These are phyloP conservation scores for Drosophila affinis DNA, from an alignment of 2,888 invertebrate species.

Conservation along the genomic window DNA sequence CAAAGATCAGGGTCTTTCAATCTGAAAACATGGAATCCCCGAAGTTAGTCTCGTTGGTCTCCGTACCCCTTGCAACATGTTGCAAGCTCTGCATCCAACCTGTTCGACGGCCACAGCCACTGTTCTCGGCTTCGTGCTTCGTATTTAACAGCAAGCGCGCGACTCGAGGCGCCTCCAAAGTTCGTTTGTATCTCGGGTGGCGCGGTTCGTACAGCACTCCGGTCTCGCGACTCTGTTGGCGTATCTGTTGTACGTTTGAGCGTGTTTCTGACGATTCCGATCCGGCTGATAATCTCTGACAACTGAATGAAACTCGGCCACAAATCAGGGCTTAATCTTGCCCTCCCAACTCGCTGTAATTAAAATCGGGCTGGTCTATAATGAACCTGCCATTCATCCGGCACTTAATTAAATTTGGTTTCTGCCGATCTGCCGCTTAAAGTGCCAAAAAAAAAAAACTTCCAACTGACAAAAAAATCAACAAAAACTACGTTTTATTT, in stretches of 20 bases:
- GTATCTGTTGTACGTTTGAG: constrained; percentile 11
- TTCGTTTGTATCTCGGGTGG: constrained; percentile 68
- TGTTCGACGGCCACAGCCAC: constrained; percentile 37
- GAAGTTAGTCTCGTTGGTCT: constrained; percentile 40
- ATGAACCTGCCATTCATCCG: constrained; percentile 38
- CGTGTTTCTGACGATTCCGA: constrained; percentile 16
- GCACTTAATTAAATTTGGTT: constrained; percentile 21
- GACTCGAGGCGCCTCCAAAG: constrained; percentile 67
- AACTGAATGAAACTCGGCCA: constrained; percentile 9
- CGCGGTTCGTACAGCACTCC: constrained; percentile 41
- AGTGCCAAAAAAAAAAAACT: constrained; percentile 7
- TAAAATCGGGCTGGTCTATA: constrained; percentile 17
- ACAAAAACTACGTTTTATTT: constrained; percentile 47
- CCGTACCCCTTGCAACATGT: constrained; percentile 53
- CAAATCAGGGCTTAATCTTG: constrained; percentile 31
- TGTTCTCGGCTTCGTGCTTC: constrained; percentile 56
- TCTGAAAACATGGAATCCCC: constrained; percentile 63
- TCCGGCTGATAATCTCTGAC: constrained; percentile 12
- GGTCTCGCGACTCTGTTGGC: constrained; percentile 3
- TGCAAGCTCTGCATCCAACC: constrained; percentile 39
- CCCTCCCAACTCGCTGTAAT: constrained; percentile 1
- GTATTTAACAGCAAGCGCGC: constrained; percentile 72
- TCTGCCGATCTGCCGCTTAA: constrained; percentile 14
- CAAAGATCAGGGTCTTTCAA: constrained; percentile 53
- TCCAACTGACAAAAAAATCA: constrained; percentile 24